Evolutionary conservation across 1,140 invertebrate genomes (phyloP).

Genomic region (Drosophila suzukii): DNA sequence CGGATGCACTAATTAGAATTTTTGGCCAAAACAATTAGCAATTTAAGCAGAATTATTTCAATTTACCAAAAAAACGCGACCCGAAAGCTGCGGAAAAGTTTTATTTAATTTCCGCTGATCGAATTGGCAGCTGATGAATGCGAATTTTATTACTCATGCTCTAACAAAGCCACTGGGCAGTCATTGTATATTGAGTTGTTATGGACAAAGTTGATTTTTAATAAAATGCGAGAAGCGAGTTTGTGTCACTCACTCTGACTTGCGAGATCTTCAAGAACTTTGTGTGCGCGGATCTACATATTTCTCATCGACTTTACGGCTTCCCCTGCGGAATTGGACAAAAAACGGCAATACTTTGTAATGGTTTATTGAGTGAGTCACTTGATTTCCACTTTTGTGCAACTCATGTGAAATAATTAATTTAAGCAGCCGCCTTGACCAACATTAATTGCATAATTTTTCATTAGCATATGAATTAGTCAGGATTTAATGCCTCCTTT

Average conservation of each 20-base stretch:
- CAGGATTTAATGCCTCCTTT: slow-evolving; percentile 35
- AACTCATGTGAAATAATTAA: slow-evolving; percentile 78
- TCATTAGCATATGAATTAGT: slow-evolving; percentile 54
- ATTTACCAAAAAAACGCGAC: slow-evolving; percentile 24
- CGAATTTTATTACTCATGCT: slow-evolving; percentile 7
- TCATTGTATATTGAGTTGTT: slow-evolving; percentile 24
- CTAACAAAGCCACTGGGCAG: neutral
- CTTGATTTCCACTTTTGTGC: slow-evolving; percentile 52
- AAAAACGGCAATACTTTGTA: slow-evolving; percentile 45
- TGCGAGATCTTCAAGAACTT: slow-evolving; percentile 30
- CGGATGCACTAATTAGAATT: slow-evolving; percentile 67
- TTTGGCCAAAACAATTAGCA: slow-evolving; percentile 57
- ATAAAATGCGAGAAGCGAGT: slow-evolving; percentile 10
- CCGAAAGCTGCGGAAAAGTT: slow-evolving; percentile 14
- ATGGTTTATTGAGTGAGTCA: slow-evolving; percentile 62
- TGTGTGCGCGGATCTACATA: slow-evolving; percentile 22
- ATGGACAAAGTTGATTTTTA: slow-evolving; percentile 30
- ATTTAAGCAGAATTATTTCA: slow-evolving; percentile 52
- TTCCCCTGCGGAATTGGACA: slow-evolving; percentile 14
- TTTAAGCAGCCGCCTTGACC: slow-evolving; percentile 47
- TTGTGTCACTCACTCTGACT: slow-evolving; percentile 41
- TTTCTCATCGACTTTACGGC: slow-evolving; percentile 33
- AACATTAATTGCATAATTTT: slow-evolving; percentile 55
- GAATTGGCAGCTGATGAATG: slow-evolving; percentile 5
- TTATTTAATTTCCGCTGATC: slow-evolving; percentile 33